Base-by-base conservation (phyloP, 2,888 invertebrate species). In the Agrochola circellaris region DNA sequence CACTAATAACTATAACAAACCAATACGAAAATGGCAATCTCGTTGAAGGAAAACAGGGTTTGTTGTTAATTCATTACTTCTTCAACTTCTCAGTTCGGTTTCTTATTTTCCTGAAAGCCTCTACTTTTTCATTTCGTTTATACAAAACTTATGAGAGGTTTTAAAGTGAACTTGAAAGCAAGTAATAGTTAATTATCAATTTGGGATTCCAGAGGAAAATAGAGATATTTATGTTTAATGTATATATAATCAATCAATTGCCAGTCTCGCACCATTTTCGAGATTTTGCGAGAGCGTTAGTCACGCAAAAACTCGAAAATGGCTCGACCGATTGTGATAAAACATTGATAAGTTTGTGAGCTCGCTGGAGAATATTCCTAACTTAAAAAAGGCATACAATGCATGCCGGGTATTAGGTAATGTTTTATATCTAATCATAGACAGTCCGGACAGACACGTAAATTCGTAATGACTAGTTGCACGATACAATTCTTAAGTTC, bases 341-440 rank as follows among this genome's bases (percentile, higher is more conserved):
- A 48, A 48, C 48, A 17, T 17, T 48, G 45, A 45, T 45, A 45
- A 17, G 17, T 48, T 17, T 48, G 48, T 7, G 48, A 6, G 17
- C 17, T 13, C 15, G 17, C 17, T 0, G 48, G 6, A 17, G 6
- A 3, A 15, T 0, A 6, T 0, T 0, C 0, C 6, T 1, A 17
- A 48, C 6, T 17, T 17, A 48, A 17, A 17, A 48, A 48, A 48
- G 45, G 13, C 4, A 15, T 45, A 15, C 48, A 48, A 48, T 0
- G 48, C 48, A 45, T 15, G 5, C 1, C 15, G 48, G 13, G 17
- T 48, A 17, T 48, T 17, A 17, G 48, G 5, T 6, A 48, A 17
- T 38, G 23, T n/a, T 61, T 6, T 30, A 26, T 20, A 62, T 64
- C 38, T 15, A 64, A 38, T 34, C 13, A 38, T 62, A 62, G 34